These are phyloP conservation scores for Plagodis pulveraria DNA, from an alignment of 2,888 invertebrate genomes.

Conservation along the genomic window DNA sequence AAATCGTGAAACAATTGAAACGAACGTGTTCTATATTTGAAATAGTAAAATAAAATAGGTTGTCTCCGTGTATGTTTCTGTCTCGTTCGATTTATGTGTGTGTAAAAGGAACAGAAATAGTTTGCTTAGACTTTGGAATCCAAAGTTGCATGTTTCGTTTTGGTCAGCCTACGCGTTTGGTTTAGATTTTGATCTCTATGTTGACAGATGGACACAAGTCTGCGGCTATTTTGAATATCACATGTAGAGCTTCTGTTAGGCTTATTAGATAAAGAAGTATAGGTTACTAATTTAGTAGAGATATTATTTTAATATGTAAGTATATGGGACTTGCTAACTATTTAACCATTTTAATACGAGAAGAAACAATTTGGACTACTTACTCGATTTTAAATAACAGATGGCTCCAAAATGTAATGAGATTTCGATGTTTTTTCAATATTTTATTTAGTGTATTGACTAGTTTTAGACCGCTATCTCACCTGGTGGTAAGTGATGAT, in stretches of 20 bases:
- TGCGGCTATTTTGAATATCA: slow-evolving; percentile 25
- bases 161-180: slow-evolving; percentile 33
- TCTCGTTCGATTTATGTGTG: slow-evolving; percentile 15
- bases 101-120: slow-evolving; percentile 22
- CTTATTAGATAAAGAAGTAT: too few relatives aligned
- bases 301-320: too few relatives aligned
- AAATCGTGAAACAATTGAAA: slow-evolving; percentile 42
- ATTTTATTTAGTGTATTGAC: too few relatives aligned
- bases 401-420: too few relatives aligned
- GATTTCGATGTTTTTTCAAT: too few relatives aligned
- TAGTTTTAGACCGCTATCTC: too few relatives aligned
- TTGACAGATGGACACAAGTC: slow-evolving; percentile 31
- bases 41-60: slow-evolving; percentile 44
- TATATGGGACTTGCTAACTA: too few relatives aligned
- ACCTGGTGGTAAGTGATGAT: too few relatives aligned
- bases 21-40: slow-evolving; percentile 43
- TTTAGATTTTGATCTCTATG: slow-evolving; percentile 27
- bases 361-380: too few relatives aligned
- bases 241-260: slow-evolving; percentile 17
- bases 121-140: slow-evolving; percentile 24
- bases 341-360: too few relatives aligned
- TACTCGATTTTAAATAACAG: too few relatives aligned
- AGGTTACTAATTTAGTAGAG: too few relatives aligned
- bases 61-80: slow-evolving; percentile 29
- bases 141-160: slow-evolving; percentile 25